Conservation (phyloP, 2,113 vertebrate species). For the Ammodytes dubius region DNA sequence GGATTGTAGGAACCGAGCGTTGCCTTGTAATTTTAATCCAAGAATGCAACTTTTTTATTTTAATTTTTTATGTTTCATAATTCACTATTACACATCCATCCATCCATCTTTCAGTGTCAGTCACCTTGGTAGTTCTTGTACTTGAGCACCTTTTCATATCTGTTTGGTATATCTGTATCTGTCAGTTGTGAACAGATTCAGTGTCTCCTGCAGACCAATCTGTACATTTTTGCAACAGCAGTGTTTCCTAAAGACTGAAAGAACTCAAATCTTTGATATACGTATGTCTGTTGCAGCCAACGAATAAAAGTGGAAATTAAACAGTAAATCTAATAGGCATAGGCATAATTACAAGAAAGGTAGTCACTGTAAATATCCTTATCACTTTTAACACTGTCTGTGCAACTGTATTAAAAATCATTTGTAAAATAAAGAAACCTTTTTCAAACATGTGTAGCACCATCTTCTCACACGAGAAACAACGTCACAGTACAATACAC, state of each 20-base stretch:
- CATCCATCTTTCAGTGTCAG: neutral
- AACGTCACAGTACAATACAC: neutral
- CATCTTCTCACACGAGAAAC: too few species aligned
- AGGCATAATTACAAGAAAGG: too few species aligned
- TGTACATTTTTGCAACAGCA: neutral
- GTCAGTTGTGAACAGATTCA: neutral
- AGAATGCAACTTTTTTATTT: slow-evolving; percentile 52
- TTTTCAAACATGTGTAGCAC: too few species aligned
- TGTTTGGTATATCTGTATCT: neutral
- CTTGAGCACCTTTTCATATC: neutral
- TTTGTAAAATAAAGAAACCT: too few species aligned
- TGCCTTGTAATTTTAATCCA: slow-evolving; percentile 61
- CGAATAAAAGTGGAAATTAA: neutral
- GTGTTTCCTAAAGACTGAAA: slow-evolving; percentile 1
- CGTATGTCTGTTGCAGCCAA: neutral
- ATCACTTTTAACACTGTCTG: too few species aligned
- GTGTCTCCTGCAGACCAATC: neutral
- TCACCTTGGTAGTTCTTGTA: slow-evolving; percentile 9
- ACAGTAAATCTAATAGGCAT: too few species aligned
- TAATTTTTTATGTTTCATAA: slow-evolving; percentile 18
- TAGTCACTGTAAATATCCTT: too few species aligned
- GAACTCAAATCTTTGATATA: neutral
- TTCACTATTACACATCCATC: neutral
- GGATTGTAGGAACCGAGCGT: slow-evolving; percentile 35
- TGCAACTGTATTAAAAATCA: too few species aligned